phyloP scores from a whole-genome alignment of 2,113 vertebrate genomes.

The Poeciliopsis retropinna region DNA sequence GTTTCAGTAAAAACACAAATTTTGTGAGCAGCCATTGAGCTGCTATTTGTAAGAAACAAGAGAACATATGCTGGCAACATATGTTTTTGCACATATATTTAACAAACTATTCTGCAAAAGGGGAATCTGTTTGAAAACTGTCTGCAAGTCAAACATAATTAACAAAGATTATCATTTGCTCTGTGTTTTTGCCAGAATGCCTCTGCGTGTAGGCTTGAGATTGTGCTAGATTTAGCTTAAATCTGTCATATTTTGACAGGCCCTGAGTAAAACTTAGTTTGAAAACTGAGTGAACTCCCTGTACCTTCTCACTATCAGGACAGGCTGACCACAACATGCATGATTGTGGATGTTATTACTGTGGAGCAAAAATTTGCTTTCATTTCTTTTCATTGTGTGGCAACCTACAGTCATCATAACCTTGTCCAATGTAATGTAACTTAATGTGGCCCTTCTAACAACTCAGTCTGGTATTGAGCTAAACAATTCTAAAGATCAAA shows the following conservation, averaged over 20 bases:
- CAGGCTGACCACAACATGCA: not conserved
- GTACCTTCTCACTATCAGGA: not conserved
- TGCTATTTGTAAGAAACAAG: constrained; percentile 7
- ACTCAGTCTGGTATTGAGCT: constrained; percentile 30
- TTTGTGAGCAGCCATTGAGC: constrained; percentile 26
- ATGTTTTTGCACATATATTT: not conserved
- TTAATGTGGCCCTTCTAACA: constrained; percentile 19
- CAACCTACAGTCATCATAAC: constrained; percentile 10
- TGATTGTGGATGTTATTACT: not conserved
- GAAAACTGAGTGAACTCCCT: too few species aligned
- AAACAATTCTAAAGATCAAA: constrained; percentile 11
- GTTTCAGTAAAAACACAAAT: not conserved
- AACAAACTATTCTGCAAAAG: not conserved
- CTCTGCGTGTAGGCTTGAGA: not conserved
- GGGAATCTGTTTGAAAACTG: not conserved
- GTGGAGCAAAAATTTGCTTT: not conserved
- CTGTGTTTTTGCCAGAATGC: not conserved
- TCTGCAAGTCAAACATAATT: not conserved
- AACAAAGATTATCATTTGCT: not conserved
- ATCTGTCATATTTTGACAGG: too few species aligned
- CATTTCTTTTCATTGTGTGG: constrained; percentile 1
- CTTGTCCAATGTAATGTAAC: constrained; percentile 13
- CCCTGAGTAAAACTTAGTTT: too few species aligned
- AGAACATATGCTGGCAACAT: constrained; percentile 11
- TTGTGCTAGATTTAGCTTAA: constrained; percentile 11